phyloP scores from a whole-genome alignment of 1,140 invertebrate species.

The Calosoma granatense region DNA sequence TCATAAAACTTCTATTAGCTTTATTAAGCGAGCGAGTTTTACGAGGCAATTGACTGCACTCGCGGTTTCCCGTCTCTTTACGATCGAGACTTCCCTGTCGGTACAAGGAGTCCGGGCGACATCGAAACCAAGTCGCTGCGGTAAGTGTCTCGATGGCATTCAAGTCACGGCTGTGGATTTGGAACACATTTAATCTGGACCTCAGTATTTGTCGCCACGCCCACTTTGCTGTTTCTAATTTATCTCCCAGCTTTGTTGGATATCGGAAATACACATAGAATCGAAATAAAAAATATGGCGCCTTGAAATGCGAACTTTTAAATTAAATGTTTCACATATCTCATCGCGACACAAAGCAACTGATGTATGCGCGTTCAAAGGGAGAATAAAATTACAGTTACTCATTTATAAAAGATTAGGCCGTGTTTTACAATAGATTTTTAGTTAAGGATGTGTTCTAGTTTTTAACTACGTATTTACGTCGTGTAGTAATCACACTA shows the following conservation, averaged over 20 bases:
- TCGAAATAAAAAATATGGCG: not conserved
- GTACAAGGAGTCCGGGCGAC: too few species aligned
- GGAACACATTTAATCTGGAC: not conserved
- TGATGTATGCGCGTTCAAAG: not conserved
- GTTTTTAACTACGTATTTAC: too few species aligned
- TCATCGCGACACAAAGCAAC: too few species aligned
- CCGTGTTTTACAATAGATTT: too few species aligned
- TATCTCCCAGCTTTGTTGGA: not conserved
- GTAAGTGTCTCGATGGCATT: not conserved
- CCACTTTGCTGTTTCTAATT: not conserved
- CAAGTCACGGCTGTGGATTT: not conserved
- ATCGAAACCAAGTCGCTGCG: too few species aligned
- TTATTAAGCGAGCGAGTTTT: not conserved
- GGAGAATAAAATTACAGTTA: not conserved
- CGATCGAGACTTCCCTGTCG: too few species aligned
- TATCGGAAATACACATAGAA: not conserved
- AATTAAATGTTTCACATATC: too few species aligned
- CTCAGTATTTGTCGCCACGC: not conserved
- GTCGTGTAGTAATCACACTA: too few species aligned
- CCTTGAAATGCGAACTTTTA: not conserved
- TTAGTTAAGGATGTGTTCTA: too few species aligned
- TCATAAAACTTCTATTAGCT: not conserved
- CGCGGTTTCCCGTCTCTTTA: not conserved
- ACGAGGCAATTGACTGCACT: not conserved
- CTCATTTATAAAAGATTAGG: too few species aligned